Evolutionary conservation across 1,140 invertebrate genomes (phyloP).

Genomic region (Papilio aristodemus): DNA sequence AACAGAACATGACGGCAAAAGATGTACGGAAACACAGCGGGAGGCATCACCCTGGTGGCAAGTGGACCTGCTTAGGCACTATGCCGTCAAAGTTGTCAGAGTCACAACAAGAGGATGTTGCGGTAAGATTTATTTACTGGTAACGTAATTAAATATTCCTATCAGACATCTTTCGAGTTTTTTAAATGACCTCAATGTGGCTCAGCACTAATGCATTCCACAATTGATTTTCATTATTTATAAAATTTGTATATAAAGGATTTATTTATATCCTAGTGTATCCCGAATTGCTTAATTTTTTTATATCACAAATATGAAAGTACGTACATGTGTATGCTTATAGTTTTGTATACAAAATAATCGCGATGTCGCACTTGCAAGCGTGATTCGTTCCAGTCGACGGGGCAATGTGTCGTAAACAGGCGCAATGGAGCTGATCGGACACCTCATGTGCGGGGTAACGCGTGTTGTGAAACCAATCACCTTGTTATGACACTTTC

Average conservation of each 20-base stretch:
- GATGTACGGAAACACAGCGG: slow-evolving; percentile 93
- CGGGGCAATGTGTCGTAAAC: slow-evolving; percentile 19
- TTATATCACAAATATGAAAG: too few relatives aligned
- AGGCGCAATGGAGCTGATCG: slow-evolving; percentile 13
- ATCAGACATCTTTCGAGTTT: too few relatives aligned
- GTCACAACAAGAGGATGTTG: slow-evolving; percentile 93
- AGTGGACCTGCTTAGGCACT: slow-evolving; percentile 91
- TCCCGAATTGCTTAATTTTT: too few relatives aligned
- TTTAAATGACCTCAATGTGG: too few relatives aligned
- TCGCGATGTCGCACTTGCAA: slow-evolving; percentile 1
- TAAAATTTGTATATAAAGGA: too few relatives aligned
- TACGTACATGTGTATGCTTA: too few relatives aligned
- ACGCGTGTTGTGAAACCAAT: slow-evolving; percentile 22
- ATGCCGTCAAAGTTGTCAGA: slow-evolving; percentile 90
- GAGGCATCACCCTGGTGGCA: slow-evolving; percentile 96
- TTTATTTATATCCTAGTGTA: too few relatives aligned
- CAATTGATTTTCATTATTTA: too few relatives aligned
- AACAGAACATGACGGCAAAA: slow-evolving; percentile 91
- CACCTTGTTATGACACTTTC: slow-evolving; percentile 5
- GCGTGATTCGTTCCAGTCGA: slow-evolving; percentile 20
- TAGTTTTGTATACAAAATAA: not conserved
- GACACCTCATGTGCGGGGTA: slow-evolving; percentile 5
- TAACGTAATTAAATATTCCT: too few relatives aligned
- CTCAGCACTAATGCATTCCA: too few relatives aligned
- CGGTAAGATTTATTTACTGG: slow-evolving; percentile 79